phyloP scores from a whole-genome alignment of 2,113 vertebrate genomes.

The Neoarius graeffei region DNA sequence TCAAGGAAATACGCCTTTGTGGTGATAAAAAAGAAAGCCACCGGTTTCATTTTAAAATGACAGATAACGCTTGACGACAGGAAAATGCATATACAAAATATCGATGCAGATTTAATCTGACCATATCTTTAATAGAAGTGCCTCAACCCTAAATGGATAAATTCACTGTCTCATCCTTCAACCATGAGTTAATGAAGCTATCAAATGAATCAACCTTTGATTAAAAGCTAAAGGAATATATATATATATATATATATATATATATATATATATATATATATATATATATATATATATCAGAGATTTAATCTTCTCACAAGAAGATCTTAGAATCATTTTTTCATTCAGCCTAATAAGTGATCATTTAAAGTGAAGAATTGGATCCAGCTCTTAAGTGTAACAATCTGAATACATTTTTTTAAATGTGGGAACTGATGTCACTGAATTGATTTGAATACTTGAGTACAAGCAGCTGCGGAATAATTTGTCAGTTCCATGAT shows the following conservation, averaged over 20 bases:
- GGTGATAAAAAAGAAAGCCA: neutral
- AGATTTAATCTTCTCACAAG: neutral
- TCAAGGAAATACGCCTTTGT: neutral
- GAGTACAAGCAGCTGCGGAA: conserved; percentile 14
- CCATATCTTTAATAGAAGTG: neutral
- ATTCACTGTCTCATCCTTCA: neutral
- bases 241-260: too few species aligned
- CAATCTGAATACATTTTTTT: conserved; percentile 16
- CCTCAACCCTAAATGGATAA: neutral
- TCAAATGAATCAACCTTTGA: neutral
- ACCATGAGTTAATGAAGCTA: neutral
- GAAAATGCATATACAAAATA: neutral
- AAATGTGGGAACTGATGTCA: conserved; percentile 21
- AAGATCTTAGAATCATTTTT: neutral
- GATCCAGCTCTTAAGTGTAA: conserved; percentile 18
- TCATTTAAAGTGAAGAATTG: conserved; percentile 18
- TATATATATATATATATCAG: neutral
- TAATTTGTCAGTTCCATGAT: neutral
- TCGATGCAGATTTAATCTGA: neutral
- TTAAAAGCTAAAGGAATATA: too few species aligned
- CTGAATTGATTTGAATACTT: conserved; percentile 4
- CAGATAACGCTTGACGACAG: neutral
- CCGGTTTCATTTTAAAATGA: neutral
- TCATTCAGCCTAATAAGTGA: neutral
- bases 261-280: too few species aligned